These are phyloP conservation scores for Xyrichtys novacula DNA, from an alignment of 2,797 vertebrate genomes.

Conservation along the genomic window DNA sequence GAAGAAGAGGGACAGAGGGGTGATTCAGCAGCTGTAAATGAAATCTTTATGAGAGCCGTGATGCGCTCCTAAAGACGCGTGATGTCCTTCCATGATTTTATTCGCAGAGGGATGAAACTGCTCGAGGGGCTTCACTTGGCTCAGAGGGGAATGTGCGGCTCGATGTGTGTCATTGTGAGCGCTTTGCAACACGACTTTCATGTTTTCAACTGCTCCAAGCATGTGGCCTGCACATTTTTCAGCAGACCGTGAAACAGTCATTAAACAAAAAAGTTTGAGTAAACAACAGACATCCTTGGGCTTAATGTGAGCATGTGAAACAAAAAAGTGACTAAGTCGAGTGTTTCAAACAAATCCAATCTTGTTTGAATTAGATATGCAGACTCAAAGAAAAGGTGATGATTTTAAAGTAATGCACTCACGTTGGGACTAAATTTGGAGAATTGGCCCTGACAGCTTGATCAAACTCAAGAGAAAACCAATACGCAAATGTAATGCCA, in stretches of 20 bases:
- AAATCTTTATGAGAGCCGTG: slow-evolving; percentile 70
- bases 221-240: slow-evolving; percentile 53
- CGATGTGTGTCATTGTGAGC: not conserved
- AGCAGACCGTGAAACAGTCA: slow-evolving; percentile 20
- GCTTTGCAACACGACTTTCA: slow-evolving; percentile 10
- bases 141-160: slow-evolving; percentile 35
- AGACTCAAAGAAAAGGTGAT: slow-evolving; percentile 10
- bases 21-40: slow-evolving; percentile 72
- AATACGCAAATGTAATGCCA: slow-evolving; percentile 16
- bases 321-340: slow-evolving; percentile 5
- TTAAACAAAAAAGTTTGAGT: slow-evolving; percentile 15
- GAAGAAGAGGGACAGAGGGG: slow-evolving; percentile 72
- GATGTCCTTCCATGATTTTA: slow-evolving; percentile 54
- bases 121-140: slow-evolving; percentile 56
- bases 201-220: slow-evolving; percentile 17
- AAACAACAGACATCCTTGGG: slow-evolving; percentile 32
- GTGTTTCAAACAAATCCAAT: slow-evolving; percentile 25
- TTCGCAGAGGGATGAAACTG: slow-evolving; percentile 31
- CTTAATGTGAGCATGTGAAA: not conserved
- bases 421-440: slow-evolving; percentile 17
- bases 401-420: slow-evolving; percentile 39
- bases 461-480: slow-evolving; percentile 51
- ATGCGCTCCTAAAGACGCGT: slow-evolving; percentile 48
- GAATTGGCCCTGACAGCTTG: slow-evolving; percentile 41
- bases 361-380: slow-evolving; percentile 16